These are phyloP conservation scores for Microcaecilia unicolor DNA, from an alignment of 2,797 vertebrate species.

Conservation along the genomic window DNA sequence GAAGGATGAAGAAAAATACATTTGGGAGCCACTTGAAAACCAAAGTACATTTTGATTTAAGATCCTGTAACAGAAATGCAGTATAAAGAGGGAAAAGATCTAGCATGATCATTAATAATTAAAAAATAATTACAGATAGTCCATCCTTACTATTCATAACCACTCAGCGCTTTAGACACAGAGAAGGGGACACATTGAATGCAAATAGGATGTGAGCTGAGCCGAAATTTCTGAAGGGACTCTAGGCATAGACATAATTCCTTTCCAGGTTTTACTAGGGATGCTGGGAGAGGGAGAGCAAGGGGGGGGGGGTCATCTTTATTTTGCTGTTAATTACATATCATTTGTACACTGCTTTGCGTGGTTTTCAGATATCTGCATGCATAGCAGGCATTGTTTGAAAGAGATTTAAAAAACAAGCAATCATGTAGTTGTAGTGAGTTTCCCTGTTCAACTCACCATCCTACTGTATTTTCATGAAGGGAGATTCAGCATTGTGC, in stretches of 20 bases:
- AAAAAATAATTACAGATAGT: conserved; percentile 67
- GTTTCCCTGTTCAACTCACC: too few relatives aligned
- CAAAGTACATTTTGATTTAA: conserved; percentile 61
- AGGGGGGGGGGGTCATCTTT: conserved; percentile 16
- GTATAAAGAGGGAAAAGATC: conserved; percentile 57
- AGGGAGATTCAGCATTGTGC: too few relatives aligned
- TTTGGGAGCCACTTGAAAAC: conserved; percentile 47
- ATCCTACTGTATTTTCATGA: too few relatives aligned
- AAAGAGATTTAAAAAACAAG: conserved; percentile 10
- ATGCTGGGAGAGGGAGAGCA: too few relatives aligned
- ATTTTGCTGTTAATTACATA: conserved; percentile 18
- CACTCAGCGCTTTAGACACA: conserved; percentile 60
- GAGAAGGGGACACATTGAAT: too few relatives aligned
- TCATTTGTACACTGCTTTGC: conserved; percentile 17
- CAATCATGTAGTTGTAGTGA: conserved; percentile 7
- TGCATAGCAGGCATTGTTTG: too few relatives aligned
- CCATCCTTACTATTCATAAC: conserved; percentile 60
- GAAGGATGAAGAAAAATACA: conserved; percentile 57
- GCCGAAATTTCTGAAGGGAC: conserved; percentile 19
- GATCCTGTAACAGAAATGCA: conserved; percentile 61
- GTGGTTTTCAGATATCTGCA: too few relatives aligned
- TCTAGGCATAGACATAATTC: too few relatives aligned
- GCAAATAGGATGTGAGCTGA: conserved; percentile 48
- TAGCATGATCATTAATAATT: conserved; percentile 70
- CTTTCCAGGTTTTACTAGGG: too few relatives aligned